Conservation (phyloP, 1,140 invertebrate genomes). For the Varroa destructor region DNA sequence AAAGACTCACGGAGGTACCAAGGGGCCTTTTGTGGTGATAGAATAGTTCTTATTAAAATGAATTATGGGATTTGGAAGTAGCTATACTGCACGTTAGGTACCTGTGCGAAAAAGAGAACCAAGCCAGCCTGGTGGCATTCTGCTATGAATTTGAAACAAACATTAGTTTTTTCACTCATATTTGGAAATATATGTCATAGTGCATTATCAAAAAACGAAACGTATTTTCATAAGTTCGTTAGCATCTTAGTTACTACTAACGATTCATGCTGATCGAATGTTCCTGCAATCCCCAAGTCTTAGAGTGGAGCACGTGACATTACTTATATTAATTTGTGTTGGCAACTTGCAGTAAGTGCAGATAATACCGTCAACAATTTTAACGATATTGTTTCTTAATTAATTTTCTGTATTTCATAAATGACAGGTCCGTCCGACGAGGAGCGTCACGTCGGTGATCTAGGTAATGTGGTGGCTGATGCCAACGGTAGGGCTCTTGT, state of each 20-base stretch:
- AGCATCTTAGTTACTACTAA: no score
- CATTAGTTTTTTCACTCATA: no score
- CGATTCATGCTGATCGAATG: no score
- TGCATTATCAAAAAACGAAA: no score
- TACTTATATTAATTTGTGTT: no score
- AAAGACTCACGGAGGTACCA: slow-evolving; percentile 60
- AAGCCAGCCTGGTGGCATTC: neutral
- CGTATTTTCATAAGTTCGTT: no score
- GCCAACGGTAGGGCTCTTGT: slow-evolving; percentile 59
- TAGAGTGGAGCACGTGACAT: no score
- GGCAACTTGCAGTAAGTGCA: no score
- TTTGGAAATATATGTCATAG: no score
- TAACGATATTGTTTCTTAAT: no score
- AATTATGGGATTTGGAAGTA: slow-evolving; percentile 40
- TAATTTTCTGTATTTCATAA: neutral
- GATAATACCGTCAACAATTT: no score
- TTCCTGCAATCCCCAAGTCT: no score
- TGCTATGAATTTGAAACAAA: neutral
- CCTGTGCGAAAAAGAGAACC: slow-evolving; percentile 15
- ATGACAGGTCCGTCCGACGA: slow-evolving; percentile 22
- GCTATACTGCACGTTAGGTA: slow-evolving; percentile 38
- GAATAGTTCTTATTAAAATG: slow-evolving; percentile 47
- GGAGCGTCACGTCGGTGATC: slow-evolving; percentile 65
- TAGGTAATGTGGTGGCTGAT: slow-evolving; percentile 71
- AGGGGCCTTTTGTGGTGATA: slow-evolving; percentile 43